Evolutionary conservation across 30 jellyfish, hydroid and myxozoan species (phyloP).

Genomic region (Aurelia coerulea): DNA sequence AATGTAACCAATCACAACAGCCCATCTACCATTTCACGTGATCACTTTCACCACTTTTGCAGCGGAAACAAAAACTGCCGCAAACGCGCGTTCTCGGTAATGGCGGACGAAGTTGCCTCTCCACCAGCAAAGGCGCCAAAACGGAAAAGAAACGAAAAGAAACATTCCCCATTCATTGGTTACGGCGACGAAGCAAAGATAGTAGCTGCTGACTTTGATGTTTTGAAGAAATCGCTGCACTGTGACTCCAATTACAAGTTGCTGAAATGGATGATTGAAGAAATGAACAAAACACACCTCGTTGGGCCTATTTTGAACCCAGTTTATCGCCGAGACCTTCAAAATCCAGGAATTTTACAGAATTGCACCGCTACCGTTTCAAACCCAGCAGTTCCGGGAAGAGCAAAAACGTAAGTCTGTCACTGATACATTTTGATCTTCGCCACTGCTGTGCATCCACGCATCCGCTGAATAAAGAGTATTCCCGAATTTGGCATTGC

Average conservation of each 20-base stretch:
- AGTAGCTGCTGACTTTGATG: conserved; percentile 7
- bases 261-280: conserved; percentile 2
- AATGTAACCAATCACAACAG: too few species aligned
- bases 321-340: conserved; percentile 1
- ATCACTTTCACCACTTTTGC: too few species aligned
- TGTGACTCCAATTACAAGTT: not conserved
- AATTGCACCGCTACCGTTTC: conserved; percentile 5
- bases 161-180: not conserved
- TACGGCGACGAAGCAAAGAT: conserved; percentile 24
- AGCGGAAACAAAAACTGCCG: too few species aligned
- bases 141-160: not conserved
- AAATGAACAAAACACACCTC: conserved; percentile 7
- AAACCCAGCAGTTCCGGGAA: not conserved
- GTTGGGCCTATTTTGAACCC: conserved; percentile 21
- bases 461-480: not conserved
- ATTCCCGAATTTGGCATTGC: not conserved
- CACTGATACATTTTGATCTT: not conserved
- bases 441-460: not conserved
- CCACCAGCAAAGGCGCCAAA: not conserved
- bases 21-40: too few species aligned
- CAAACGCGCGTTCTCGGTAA: too few species aligned
- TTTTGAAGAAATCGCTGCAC: conserved; percentile 2
- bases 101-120: not conserved
- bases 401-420: conserved; percentile 1
- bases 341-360: conserved; percentile 8